These are phyloP conservation scores for Onychostruthus taczanowskii DNA, from an alignment of 2,113 vertebrate species.

Conservation along the genomic window DNA sequence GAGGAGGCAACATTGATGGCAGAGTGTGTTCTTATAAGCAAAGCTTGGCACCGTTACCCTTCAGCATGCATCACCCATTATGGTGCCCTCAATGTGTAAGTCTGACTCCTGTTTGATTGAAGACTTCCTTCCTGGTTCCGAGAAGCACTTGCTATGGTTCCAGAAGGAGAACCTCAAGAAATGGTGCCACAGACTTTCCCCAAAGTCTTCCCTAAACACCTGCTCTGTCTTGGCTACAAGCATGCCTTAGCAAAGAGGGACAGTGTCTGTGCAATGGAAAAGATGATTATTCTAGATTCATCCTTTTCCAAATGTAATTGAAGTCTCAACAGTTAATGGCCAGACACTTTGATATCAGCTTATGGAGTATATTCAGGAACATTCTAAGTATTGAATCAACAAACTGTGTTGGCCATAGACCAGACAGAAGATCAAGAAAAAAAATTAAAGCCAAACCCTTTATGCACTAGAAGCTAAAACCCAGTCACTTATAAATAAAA, in stretches of 20 bases:
- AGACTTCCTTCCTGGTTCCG: not conserved
- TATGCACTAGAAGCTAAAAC: not conserved
- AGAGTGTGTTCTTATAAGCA: not conserved
- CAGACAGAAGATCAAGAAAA: not conserved
- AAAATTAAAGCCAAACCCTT: not conserved
- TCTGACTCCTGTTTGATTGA: not conserved
- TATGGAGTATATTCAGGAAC: not conserved
- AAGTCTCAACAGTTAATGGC: not conserved
- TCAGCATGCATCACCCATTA: not conserved
- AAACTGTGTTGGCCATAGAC: not conserved
- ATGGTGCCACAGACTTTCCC: fast-evolving
- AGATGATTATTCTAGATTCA: not conserved
- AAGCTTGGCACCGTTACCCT: not conserved
- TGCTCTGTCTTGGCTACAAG: not conserved
- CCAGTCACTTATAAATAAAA: not conserved
- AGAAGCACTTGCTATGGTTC: not conserved
- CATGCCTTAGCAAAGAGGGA: fast-evolving
- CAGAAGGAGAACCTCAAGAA: not conserved
- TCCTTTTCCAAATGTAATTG: not conserved
- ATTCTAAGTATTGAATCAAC: not conserved
- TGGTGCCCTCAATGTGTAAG: not conserved
- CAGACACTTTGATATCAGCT: not conserved
- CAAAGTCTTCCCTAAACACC: fast-evolving
- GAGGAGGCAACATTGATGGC: not conserved
- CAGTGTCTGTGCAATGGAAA: fast-evolving